Evolutionary conservation across 2,113 vertebrate genomes (phyloP), one percentile per base, ranked within the genome.

Genomic region (Craseonycteris thonglongyai): DNA sequence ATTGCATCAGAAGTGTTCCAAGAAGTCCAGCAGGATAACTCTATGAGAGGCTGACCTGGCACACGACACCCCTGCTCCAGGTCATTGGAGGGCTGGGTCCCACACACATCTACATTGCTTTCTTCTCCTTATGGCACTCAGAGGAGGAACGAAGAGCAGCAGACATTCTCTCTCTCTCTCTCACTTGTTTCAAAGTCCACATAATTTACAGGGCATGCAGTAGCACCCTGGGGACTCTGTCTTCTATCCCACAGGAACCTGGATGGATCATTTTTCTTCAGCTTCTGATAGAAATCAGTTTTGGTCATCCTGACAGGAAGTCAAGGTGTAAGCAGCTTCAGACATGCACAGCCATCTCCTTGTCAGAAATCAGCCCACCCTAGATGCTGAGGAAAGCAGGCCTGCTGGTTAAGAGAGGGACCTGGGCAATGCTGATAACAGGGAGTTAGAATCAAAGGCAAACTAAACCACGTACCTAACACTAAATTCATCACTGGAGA

Each of bases 251-350:
- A 30, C 93, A 97, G 90, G 85, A 97, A 59, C 40, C 79, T 35
- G 83, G 91, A 88, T 35, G 75, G 91, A 97, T 97, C 95, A 95
- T 95, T 94, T 98, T 97, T 97, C 95, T 97, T 95, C 92, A 85
- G 95, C 91, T 98, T 96, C 78, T 95, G 81, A 87, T 51, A 24
- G 97, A 97, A 97, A 97, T 96, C 93, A 97, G 91, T 97, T 98
- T 98, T 96, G 97, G 97, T 96, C 72, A 74, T 96, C 84, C 84
- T 97, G 93, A 93, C 18, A 81, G 96, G 96, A 98, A 98, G 96
- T 90, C 96, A 98, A 96, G 95, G 95, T 96, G 96, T 88, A 95
- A 95, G 38, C 71, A 88, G 92, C 96, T 96, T 97, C 97, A 97
- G 96, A 97, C 82, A 88, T 3, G 8, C 59, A 10, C 14, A 33